Evolutionary conservation across 2,113 vertebrate species (phyloP).

Genomic region (Donacobius atricapilla): DNA sequence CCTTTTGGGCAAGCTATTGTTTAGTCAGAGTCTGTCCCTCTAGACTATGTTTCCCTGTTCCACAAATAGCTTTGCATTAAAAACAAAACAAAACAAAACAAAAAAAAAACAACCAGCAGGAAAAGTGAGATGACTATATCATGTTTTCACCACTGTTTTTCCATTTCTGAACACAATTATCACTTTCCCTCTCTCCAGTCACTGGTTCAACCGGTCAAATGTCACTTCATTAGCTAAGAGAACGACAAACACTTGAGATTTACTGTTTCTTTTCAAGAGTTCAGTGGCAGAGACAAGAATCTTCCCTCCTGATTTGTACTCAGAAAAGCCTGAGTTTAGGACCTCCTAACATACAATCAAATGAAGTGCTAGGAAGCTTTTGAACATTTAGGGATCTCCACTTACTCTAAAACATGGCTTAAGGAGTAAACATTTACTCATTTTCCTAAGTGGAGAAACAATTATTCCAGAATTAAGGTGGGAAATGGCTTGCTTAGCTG

Average conservation of each 20-base stretch:
- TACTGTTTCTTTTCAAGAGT: background rate
- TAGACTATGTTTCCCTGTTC: background rate
- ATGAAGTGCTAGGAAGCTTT: background rate
- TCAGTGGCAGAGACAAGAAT: background rate
- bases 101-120: background rate
- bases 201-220: background rate
- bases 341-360: background rate
- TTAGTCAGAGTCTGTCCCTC: background rate
- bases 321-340: background rate
- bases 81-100: too few species aligned
- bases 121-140: background rate
- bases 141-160: background rate
- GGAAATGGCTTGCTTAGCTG: background rate
- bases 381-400: background rate
- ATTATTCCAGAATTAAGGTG: background rate
- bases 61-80: background rate
- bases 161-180: background rate
- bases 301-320: background rate
- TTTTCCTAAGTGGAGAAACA: background rate
- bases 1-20: background rate
- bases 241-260: background rate
- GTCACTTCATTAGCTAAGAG: background rate
- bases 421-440: background rate
- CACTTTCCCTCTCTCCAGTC: background rate
- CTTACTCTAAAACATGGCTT: background rate